Base-by-base conservation (phyloP, 2,888 invertebrate species). In the Calliopum simillimum region DNA sequence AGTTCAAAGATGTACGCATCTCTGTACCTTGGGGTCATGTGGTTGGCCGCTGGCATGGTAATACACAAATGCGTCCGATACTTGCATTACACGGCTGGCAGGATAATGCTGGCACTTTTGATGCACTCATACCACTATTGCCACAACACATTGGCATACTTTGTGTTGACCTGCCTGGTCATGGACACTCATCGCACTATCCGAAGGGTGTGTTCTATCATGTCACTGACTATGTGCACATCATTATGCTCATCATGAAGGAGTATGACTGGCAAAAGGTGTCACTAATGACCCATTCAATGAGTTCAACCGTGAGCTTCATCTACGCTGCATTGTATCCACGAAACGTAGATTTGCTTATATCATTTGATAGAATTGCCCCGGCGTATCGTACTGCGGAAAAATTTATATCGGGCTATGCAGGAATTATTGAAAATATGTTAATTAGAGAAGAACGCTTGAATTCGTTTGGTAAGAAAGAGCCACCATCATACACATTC, bases 51-150 rank as follows among this genome's bases (percentile, higher is more conserved):
- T 87, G 91, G 85, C 93, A 93, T 91, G 92, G 92, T 19, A 87
- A 86, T 23, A 87, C 87, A 68, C 84, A 89, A 69, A 85, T 87
- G 56, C 87, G 90, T 68, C 93, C 93, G 1, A 88, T 93, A 59
- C 80, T 93, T 49, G 90, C 90, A 1, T 76, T 93, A 4, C 93
- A 94, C 80, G 93, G 93, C 0, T 93, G 92, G 92, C 90, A 90
- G 85, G 93, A 94, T 83, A 94, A 93, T 81, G 90, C 91, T 16
- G 91, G 91, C 23, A 89, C 91, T 0, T 94, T 92, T 87, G 91
- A 93, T 81, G 88, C 88, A 0, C 80, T 94, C 46, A 88, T 90
- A 19, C 91, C 91, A 0, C 80, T 89, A 68, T 81, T 93, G 59
- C 85, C 87, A 21, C 77, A 82, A 43, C 81, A 87, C 53, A 75